These are phyloP conservation scores for Masticophis lateralis DNA, from an alignment of 2,797 vertebrate species.

Conservation along the genomic window DNA sequence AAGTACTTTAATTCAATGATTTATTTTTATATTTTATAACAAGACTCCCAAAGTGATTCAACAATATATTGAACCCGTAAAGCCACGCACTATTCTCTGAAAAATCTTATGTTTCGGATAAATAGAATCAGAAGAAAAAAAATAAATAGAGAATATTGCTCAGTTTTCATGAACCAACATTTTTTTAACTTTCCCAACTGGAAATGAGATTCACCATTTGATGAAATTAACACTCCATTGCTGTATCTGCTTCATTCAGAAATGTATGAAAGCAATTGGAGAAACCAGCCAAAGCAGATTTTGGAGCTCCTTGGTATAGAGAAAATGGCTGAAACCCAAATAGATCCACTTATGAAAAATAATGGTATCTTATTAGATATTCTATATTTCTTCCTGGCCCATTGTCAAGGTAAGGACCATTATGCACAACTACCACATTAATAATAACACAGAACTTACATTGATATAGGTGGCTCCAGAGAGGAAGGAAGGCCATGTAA, in stretches of 20 bases:
- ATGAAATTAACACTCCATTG: background rate
- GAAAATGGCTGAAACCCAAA: background rate
- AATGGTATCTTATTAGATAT: background rate
- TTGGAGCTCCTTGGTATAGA: background rate
- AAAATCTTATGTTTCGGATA: background rate
- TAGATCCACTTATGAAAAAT: background rate
- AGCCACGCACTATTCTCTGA: background rate
- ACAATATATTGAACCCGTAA: background rate
- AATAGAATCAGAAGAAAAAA: background rate
- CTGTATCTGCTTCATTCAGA: background rate
- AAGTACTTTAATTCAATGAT: background rate
- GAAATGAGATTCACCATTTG: background rate
- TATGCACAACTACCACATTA: background rate
- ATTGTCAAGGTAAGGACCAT: background rate
- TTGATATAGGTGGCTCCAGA: constrained; percentile 93
- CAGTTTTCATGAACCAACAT: background rate
- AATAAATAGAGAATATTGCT: background rate
- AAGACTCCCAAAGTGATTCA: background rate
- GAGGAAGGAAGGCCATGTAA: constrained; percentile 94
- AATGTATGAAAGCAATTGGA: background rate
- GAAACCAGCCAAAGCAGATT: background rate
- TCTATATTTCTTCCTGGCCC: background rate
- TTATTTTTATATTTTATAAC: background rate
- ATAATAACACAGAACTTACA: constrained; percentile 78
- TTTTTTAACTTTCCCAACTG: background rate